Evolutionary conservation across 2,113 vertebrate genomes (phyloP), one percentile per base, ranked within the genome.

Genomic region (Siphamia tubifer): DNA sequence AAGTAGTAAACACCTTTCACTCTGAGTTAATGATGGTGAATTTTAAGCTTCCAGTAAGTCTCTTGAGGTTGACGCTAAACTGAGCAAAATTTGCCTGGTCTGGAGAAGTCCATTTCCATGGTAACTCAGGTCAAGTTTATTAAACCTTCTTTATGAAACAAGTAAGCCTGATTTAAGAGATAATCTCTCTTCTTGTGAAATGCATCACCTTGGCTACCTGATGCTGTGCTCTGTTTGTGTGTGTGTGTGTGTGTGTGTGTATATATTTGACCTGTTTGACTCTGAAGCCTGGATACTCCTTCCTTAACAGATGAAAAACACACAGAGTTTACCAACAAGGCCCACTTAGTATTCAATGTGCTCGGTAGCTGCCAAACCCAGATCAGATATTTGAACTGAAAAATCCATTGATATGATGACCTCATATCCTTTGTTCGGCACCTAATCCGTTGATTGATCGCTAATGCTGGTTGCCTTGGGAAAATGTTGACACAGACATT

Each of bases 401-500:
- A 77, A 81, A 86, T 86, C 79, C 74, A 82, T 82, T 60, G 47
- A 68, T 72, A 82, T 74, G 47, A 82, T 87, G 82, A 85, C 78
- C 73, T 77, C 64, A 53, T 63, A 74, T 81, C 68, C 76, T 83
- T 80, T 80, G 70, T 80, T 71, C 19, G 42, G 48, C 53, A 76
- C 42, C 62, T 81, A 85, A 87, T 83, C 76, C 82, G 1, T 16
- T 67, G 69, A 87, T 80, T 73, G 79, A 87, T 88, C 20, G 21
- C 49, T 67, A 47, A 60, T 23, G 51, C 67, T 6, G 42, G 67
- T 44, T 77, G 73, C 70, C 66, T 63, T 83, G 77, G 77, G 78
- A 86, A 89, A 85, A 68, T 76, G 70, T 84, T 75, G 74, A 84
- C 81, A 72, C 34, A 45, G 53, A 58, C 55, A 39, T 82, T 83